Base-by-base conservation (phyloP, 1,140 invertebrate genomes). In the Pogonomyrmex californicus region DNA sequence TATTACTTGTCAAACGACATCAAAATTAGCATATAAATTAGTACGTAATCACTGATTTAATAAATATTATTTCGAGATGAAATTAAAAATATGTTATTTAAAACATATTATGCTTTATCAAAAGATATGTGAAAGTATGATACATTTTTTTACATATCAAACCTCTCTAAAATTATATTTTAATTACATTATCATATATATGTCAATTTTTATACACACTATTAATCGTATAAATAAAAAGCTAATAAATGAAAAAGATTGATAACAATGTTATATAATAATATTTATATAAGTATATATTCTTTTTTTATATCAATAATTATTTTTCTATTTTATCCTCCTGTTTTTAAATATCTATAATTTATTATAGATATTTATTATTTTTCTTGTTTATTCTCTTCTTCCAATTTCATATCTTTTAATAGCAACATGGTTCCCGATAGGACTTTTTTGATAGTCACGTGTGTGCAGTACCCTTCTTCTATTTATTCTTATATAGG, bases 371-470 rank as follows among this genome's bases (percentile, higher is more conserved):
- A n/a, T n/a, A 77, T 56, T 85, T 54, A 9, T 86, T 89, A 66
- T 47, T 94, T 96, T 71, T 95, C 92, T 60, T 95, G 90, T 87
- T 96, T 92, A 88, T 96, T 92, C 56, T 95, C 92, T 62, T 93
- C 85, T 87, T 96, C 79, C 7, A 96, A 92, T 10, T 95, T 92
- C 92, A 90, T 97, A 94, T 73, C 96, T 95, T 58, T 97, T 93
- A 87, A 97, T 97, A 14, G 97, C 97, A 95, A 97, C 97, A 95
- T 96, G 97, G 92, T 98, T 97, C 23, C 23, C 23, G 23, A 23
- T 23, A 23, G 23, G 23, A 23, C 23, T 23, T 23, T 23, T 23
- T 23, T 23, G 23, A 23, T 23, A 23, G 23, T 23, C 23, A 23
- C 23, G 0, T 23, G 23, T 23, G 23, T 23, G 0, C 23, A 23